phyloP scores from a whole-genome alignment of 2,797 vertebrate species.

The Silurus lanzhouensis region DNA sequence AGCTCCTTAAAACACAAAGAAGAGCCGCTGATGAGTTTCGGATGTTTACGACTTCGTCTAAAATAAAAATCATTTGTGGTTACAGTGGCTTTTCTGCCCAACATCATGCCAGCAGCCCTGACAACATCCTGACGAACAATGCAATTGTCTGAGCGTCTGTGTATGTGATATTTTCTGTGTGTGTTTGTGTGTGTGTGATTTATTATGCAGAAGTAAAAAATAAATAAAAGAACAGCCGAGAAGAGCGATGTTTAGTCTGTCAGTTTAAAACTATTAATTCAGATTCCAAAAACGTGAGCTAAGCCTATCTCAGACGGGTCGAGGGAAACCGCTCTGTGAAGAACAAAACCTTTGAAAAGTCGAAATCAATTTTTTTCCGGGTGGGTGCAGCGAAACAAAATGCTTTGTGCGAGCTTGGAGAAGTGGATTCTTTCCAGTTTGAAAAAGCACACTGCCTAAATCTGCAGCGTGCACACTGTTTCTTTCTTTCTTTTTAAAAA shows the following conservation, averaged over 20 bases:
- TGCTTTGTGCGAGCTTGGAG: constrained; percentile 69
- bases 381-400: constrained; percentile 75
- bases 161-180: constrained; percentile 20
- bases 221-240: constrained; percentile 76
- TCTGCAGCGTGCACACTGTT: constrained; percentile 71
- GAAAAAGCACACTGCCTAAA: constrained; percentile 79
- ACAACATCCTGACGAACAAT: constrained; percentile 20
- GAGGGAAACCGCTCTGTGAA: constrained; percentile 76
- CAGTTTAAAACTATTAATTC: constrained; percentile 85
- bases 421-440: constrained; percentile 74
- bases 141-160: constrained; percentile 50
- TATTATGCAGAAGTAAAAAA: constrained; percentile 77
- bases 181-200: constrained; percentile 65
- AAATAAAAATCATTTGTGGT: constrained; percentile 35
- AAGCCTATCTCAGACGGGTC: constrained; percentile 76
- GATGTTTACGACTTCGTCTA: constrained; percentile 34
- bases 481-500: constrained; percentile 62
- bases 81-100: constrained; percentile 28
- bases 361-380: constrained; percentile 79
- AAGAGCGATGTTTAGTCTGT: constrained; percentile 82
- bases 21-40: constrained; percentile 18
- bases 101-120: constrained; percentile 34
- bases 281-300: constrained; percentile 80
- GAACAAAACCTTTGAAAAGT: constrained; percentile 82
- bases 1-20: neutral